A percentile compares a stretch with the other conserved stretches of the same genome.
These are phyloP conservation scores for Mastigias papua DNA, from an alignment of 30 jellyfish, hydroid and myxozoan species.

Conservation along the genomic window DNA sequence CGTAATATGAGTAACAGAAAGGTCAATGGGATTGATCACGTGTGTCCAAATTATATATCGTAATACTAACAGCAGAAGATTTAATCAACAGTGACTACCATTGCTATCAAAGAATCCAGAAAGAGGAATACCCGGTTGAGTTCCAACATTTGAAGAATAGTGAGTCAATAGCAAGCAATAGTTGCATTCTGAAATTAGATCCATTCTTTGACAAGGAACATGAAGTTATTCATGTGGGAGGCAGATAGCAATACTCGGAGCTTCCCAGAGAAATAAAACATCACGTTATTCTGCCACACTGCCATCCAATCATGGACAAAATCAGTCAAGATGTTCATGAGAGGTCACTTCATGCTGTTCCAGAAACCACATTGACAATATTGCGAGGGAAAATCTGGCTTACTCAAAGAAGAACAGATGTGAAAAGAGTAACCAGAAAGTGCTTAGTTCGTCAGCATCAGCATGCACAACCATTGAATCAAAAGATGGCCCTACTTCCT, in stretches of 20 bases:
- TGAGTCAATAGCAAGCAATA: neutral
- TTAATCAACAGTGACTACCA: constrained; percentile 18
- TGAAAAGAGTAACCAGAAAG: neutral
- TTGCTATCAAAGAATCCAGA: neutral
- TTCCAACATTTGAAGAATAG: neutral
- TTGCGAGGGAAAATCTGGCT: neutral
- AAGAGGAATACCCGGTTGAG: neutral
- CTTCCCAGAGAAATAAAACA: constrained; percentile 11
- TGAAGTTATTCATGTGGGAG: neutral
- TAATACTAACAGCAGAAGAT: too few relatives aligned
- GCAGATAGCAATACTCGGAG: constrained; percentile 3
- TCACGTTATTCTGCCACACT: constrained; percentile 19
- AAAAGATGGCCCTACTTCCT: too few relatives aligned
- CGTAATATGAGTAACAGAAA: too few relatives aligned
- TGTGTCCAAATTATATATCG: too few relatives aligned
- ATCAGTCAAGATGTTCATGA: neutral
- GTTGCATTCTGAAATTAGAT: neutral
- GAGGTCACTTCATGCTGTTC: neutral
- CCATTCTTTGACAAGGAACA: constrained; percentile 17
- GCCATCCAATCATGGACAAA: constrained; percentile 1
- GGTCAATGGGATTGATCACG: too few relatives aligned
- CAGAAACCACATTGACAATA: neutral
- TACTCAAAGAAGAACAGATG: neutral
- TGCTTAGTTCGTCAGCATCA: neutral
- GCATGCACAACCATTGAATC: neutral